These are phyloP conservation scores for Pseudomyrmex pallidus DNA, from an alignment of 1,140 invertebrate species.

Conservation along the genomic window DNA sequence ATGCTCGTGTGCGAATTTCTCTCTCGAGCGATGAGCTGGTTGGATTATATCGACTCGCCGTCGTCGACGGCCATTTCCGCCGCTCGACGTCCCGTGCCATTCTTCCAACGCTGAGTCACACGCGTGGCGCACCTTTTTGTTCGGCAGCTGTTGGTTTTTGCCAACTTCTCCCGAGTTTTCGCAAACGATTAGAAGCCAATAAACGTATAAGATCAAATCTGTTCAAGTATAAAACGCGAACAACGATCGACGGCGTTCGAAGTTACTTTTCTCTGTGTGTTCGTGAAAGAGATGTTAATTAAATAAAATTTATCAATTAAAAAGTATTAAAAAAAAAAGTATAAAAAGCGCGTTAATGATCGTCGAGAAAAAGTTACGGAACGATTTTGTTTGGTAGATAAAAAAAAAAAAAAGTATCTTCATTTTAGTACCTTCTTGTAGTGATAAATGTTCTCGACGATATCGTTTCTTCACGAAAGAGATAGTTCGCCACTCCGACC, in stretches of 20 bases:
- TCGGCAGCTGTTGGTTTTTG: constrained; percentile 4
- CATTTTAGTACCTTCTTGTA: background rate
- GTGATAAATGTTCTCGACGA: constrained; percentile 35
- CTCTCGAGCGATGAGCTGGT: constrained; percentile 7
- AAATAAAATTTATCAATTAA: too few species aligned
- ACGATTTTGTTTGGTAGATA: background rate
- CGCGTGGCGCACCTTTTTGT: constrained; percentile 25
- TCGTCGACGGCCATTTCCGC: constrained; percentile 20
- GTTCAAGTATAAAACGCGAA: too few species aligned
- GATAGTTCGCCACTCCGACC: constrained; percentile 24
- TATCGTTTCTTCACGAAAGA: constrained; percentile 31
- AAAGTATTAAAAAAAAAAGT: background rate
- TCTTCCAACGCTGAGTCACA: constrained; percentile 46
- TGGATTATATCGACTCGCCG: constrained; percentile 1
- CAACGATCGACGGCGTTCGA: too few species aligned
- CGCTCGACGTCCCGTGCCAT: constrained; percentile 9
- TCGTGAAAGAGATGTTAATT: background rate
- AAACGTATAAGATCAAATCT: background rate
- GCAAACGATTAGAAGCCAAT: background rate
- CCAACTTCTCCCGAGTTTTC: background rate
- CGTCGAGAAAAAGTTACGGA: background rate
- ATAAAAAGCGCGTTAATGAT: background rate
- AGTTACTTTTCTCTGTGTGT: too few species aligned
- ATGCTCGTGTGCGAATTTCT: constrained; percentile 7
- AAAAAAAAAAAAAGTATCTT: background rate